Base-by-base conservation (phyloP, 2,797 vertebrate species). In the Nyctalus aviator region DNA sequence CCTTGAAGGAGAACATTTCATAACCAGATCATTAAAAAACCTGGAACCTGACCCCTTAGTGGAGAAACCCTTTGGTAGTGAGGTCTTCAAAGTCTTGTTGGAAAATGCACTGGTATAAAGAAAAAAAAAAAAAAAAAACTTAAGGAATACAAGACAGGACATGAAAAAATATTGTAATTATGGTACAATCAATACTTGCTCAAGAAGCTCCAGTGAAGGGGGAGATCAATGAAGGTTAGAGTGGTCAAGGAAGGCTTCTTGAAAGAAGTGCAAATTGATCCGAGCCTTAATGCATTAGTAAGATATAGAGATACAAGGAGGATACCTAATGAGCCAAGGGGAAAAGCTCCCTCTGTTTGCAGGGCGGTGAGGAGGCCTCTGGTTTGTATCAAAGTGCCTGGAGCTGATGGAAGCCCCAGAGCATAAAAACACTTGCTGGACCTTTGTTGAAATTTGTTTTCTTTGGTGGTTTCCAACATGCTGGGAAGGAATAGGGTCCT, bases 131-230 rank as follows among this genome's bases (percentile, higher is more conserved):
- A 72, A n/a, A 55, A 21, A 27, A 30, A 41, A 18, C 32, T 59
- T 77, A 48, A 84, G 69, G 37, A 75, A 83, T 72, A 64, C 23
- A 85, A 66, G 83, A 75, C 62, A 87, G 30, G 75, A 15, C 12
- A 21, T 89, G 94, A 93, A 90, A 91, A 95, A 96, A 94, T 84
- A 68, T 48, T 66, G 73, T 69, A 89, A 66, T 93, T 94, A 81
- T 6, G n/a, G 79, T 64, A 5, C 25, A 59, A 84, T 95, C 94
- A 32, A 83, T 95, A 77, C 32, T 62, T 87, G 77, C 76, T 87
- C 41, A 20, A 84, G 57, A 95, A 84, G 46, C 90, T 93, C 94
- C 89, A 75, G 32, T 53, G 89, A 64, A 84, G 50, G 53, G 23
- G 15, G 8, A 91, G 78, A 93, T 88, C 91, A 89, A 64, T 82